Evolutionary conservation across 2,113 vertebrate species (phyloP).

Genomic region (Dicaeum eximium): DNA sequence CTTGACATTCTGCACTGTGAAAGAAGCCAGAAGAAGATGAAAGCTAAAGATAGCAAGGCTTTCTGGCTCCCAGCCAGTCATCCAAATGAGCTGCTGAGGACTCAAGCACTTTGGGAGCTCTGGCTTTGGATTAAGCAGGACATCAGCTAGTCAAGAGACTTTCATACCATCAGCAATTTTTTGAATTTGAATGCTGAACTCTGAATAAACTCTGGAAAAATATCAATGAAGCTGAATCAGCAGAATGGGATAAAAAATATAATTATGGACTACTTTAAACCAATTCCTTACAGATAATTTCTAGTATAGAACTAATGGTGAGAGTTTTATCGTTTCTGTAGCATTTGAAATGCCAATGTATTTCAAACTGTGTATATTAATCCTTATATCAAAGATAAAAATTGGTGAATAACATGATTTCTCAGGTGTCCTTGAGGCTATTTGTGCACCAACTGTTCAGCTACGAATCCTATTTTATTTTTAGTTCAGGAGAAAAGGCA

Average conservation of each 20-base stretch:
- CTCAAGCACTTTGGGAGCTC: neutral
- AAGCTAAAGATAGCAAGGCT: neutral
- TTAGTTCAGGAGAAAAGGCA: neutral
- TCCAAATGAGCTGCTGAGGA: neutral
- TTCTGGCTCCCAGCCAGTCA: neutral
- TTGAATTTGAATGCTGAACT: neutral
- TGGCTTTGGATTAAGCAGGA: neutral
- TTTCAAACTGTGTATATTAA: neutral
- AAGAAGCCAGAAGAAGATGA: conserved; percentile 5
- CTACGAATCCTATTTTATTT: neutral
- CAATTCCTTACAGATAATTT: neutral
- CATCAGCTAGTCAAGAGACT: neutral
- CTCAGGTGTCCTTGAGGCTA: neutral
- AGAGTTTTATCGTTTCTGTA: neutral
- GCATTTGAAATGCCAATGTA: neutral
- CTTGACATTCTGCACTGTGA: neutral
- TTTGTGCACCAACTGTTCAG: neutral
- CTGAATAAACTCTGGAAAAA: neutral
- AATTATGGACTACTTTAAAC: neutral
- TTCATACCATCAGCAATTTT: neutral
- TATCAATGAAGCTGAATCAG: neutral
- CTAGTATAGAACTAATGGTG: neutral
- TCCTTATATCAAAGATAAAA: neutral
- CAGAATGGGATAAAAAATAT: neutral
- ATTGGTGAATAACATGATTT: neutral